Conservation (phyloP, 2,113 vertebrate genomes). For the Gorsachius goisagi region DNA sequence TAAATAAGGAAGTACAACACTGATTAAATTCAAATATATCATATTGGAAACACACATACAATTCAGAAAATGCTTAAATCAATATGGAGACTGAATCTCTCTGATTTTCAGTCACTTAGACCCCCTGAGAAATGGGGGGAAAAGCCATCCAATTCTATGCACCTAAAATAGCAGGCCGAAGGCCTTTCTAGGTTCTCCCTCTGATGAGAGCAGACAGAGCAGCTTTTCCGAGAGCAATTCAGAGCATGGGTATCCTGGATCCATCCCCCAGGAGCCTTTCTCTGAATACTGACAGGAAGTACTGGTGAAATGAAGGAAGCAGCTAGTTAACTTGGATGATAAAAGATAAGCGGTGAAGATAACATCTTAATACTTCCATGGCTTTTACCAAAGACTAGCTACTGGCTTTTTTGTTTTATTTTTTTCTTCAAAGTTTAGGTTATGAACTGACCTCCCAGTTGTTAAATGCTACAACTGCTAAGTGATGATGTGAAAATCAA, state of each 20-base stretch:
- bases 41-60: background rate
- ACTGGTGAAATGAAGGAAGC: background rate
- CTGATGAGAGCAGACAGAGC: background rate
- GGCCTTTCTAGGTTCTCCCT: background rate
- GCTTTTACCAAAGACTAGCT: background rate
- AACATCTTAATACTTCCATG: background rate
- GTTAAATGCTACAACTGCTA: background rate
- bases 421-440: background rate
- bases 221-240: background rate
- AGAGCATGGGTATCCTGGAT: rapidly evolving
- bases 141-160: background rate
- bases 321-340: background rate
- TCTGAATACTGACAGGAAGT: background rate
- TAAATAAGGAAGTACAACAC: background rate
- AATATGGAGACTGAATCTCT: background rate
- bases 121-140: rapidly evolving
- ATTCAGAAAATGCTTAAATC: background rate
- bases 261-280: background rate
- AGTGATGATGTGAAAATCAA: background rate
- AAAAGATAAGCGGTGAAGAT: background rate
- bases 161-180: background rate
- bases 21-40: background rate
- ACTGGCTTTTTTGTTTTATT: background rate
- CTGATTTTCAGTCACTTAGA: background rate
- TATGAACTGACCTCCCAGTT: background rate